A percentile compares a stretch with the other conserved stretches of the same genome.
These are phyloP conservation scores for Solea senegalensis DNA, from an alignment of 2,113 vertebrate species.

Conservation along the genomic window DNA sequence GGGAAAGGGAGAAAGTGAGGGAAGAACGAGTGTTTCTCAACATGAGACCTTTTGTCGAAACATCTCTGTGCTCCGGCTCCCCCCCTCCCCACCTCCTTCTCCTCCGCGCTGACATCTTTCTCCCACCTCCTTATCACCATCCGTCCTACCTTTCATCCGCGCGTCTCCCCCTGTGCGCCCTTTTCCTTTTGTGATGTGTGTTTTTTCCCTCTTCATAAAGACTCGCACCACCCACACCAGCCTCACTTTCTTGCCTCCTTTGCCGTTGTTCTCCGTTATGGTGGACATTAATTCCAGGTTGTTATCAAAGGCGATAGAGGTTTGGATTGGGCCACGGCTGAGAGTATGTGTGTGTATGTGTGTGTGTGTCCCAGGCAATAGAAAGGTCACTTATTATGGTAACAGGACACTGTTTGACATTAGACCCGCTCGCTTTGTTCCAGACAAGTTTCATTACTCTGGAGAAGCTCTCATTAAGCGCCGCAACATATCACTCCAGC, in stretches of 20 bases:
- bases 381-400: slow-evolving; percentile 70
- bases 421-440: slow-evolving; percentile 62
- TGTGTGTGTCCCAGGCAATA: no score
- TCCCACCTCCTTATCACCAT: slow-evolving; percentile 18
- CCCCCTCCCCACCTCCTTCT: slow-evolving; percentile 21
- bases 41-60: slow-evolving; percentile 72
- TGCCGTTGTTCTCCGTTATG: slow-evolving; percentile 42
- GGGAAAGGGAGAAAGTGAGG: slow-evolving; percentile 59
- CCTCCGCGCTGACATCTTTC: slow-evolving; percentile 26
- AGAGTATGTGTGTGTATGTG: slow-evolving; percentile 21
- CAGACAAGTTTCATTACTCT: slow-evolving; percentile 67
- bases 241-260: slow-evolving; percentile 8
- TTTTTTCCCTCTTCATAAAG: background rate
- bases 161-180: slow-evolving; percentile 11
- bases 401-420: slow-evolving; percentile 68
- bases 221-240: slow-evolving; percentile 27
- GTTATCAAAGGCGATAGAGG: slow-evolving; percentile 43
- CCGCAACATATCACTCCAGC: slow-evolving; percentile 28
- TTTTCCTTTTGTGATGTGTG: slow-evolving; percentile 20
- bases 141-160: slow-evolving; percentile 29
- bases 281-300: slow-evolving; percentile 59
- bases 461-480: slow-evolving; percentile 61
- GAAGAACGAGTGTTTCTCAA: slow-evolving; percentile 66
- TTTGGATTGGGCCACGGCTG: slow-evolving; percentile 36
- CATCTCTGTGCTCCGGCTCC: slow-evolving; percentile 41